These are phyloP conservation scores for Oryzias curvinotus DNA, from an alignment of 2,113 vertebrate genomes.

Conservation along the genomic window DNA sequence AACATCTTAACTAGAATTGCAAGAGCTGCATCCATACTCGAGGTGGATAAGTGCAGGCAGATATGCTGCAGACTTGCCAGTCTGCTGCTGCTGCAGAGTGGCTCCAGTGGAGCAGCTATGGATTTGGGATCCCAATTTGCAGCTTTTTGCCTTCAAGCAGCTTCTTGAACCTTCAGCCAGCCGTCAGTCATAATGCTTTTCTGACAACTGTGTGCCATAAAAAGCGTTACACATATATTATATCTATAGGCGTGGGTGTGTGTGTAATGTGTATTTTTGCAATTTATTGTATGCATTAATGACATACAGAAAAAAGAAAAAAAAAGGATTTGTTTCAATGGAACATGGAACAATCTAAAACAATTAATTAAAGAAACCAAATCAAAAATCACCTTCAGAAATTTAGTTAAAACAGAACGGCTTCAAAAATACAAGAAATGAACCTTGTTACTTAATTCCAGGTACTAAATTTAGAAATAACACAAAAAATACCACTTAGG, in stretches of 20 bases:
- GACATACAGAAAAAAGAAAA: too few species aligned
- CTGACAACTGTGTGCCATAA: constrained; percentile 2
- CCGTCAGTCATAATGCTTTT: constrained; percentile 14
- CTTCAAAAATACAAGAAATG: too few species aligned
- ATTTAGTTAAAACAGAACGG: too few species aligned
- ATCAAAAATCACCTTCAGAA: too few species aligned
- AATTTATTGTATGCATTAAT: too few species aligned
- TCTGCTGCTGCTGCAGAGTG: constrained; percentile 12
- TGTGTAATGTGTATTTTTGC: too few species aligned
- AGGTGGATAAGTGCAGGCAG: neutral
- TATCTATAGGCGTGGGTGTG: neutral
- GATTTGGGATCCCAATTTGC: constrained; percentile 53
- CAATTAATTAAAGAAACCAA: too few species aligned
- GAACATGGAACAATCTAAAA: too few species aligned
- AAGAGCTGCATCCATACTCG: neutral
- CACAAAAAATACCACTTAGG: too few species aligned
- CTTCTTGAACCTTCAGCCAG: constrained; percentile 29
- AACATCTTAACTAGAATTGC: neutral
- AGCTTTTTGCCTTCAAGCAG: constrained; percentile 35
- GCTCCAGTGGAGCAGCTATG: constrained; percentile 39
- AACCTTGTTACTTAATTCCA: too few species aligned
- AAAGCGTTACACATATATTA: neutral
- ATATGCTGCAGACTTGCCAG: neutral
- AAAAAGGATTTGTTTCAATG: too few species aligned
- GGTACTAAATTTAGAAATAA: too few species aligned